Percentiles rank a stretch among this genome's conserved stretches.
Evolutionary conservation across 2,888 invertebrate species (phyloP).

Genomic region (Nineta flava): DNA sequence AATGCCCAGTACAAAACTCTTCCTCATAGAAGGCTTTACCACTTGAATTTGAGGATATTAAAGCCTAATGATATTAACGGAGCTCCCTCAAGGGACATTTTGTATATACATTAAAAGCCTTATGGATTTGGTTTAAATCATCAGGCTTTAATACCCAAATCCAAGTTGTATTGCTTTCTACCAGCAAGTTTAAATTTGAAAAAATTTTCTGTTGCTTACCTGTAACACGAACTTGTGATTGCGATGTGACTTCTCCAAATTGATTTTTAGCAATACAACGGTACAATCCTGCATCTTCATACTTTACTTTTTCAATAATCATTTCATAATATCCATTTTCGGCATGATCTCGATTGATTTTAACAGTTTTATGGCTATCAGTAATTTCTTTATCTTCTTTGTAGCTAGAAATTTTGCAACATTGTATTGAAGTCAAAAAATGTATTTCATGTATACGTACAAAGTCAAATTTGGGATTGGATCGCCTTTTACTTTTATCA

Average conservation of each 20-base stretch:
- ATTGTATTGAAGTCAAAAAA: neutral
- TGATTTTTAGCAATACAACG: conserved; percentile 71
- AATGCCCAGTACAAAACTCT: too few species aligned
- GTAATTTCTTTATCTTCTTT: conserved; percentile 64
- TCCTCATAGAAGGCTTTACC: too few species aligned
- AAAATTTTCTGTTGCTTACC: conserved; percentile 30
- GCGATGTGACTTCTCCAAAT: conserved; percentile 58
- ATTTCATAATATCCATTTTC: conserved; percentile 78
- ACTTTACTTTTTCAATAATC: conserved; percentile 64
- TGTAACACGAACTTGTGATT: conserved; percentile 63
- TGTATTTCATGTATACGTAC: conserved; percentile 36
- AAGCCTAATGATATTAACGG: too few species aligned
- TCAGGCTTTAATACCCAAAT: too few species aligned
- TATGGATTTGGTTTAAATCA: too few species aligned
- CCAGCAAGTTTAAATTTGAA: too few species aligned
- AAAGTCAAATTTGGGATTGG: conserved; percentile 83
- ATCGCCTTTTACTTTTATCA: conserved; percentile 75
- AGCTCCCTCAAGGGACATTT: too few species aligned
- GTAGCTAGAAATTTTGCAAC: conserved; percentile 37
- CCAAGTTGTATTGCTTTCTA: too few species aligned
- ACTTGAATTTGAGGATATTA: too few species aligned
- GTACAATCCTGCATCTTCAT: conserved; percentile 68
- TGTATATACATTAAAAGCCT: too few species aligned
- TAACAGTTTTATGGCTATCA: conserved; percentile 47
- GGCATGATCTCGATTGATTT: conserved; percentile 55